These are phyloP conservation scores for Nephrotoma guestfalica DNA, from an alignment of 2,888 invertebrate species.

Conservation along the genomic window DNA sequence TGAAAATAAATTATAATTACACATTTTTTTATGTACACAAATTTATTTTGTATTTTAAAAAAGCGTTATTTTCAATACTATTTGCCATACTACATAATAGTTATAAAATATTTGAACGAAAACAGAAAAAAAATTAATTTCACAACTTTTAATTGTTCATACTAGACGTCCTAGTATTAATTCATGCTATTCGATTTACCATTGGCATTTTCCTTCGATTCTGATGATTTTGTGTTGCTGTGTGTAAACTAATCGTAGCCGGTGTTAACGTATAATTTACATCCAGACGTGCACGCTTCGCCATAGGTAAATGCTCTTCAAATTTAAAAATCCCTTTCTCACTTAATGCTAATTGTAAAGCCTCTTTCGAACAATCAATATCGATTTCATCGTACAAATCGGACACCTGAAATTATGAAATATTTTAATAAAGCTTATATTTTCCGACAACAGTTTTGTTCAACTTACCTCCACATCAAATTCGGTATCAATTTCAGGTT, in stretches of 20 bases:
- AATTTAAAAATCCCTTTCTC: conserved; percentile 42
- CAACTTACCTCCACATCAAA: conserved; percentile 43
- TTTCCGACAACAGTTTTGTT: conserved; percentile 2
- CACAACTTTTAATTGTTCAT: not conserved
- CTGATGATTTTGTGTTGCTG: conserved; percentile 13
- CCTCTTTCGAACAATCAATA: conserved; percentile 41
- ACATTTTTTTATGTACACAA: not conserved
- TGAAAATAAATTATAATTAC: not conserved
- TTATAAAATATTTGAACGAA: not conserved
- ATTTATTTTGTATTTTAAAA: not conserved
- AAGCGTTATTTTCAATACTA: not conserved
- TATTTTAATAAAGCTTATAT: not conserved
- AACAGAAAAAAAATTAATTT: not conserved
- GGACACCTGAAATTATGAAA: conserved; percentile 36
- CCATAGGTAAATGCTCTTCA: conserved; percentile 36
- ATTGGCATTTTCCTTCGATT: conserved; percentile 47
- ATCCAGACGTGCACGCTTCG: conserved; percentile 28
- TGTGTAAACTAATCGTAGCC: conserved; percentile 25
- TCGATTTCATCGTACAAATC: conserved; percentile 62
- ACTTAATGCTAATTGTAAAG: conserved; percentile 24
- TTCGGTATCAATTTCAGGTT: conserved; percentile 35
- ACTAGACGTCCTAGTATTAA: not conserved
- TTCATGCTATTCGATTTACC: conserved; percentile 36
- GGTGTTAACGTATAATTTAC: conserved; percentile 35
- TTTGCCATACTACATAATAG: not conserved